Evolutionary conservation across 2,888 invertebrate genomes (phyloP), one percentile per base, ranked within the genome.

Genomic region (Lissocephala sabroskyi): DNA sequence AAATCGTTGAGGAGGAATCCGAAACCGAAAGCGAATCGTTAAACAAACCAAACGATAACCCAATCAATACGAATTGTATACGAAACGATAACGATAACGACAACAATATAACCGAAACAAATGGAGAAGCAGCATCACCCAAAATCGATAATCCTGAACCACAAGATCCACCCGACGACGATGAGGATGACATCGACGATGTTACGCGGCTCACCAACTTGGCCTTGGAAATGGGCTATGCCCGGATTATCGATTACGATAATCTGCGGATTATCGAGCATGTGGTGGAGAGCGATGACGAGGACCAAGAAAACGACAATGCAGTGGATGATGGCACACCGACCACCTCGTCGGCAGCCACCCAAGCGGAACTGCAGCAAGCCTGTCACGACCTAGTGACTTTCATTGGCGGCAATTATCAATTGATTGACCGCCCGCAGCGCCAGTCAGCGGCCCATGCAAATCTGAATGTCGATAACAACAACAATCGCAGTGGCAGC

Each of bases 251-350:
- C 23, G 80, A 80, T 45, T 80, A 77, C 45, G 81, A 80, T 46
- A 81, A 80, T 49, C 58, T 80, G 47, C 73, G 80, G 19, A 80
- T 80, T 2, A 80, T 81, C 51, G 81, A 80, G 46, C 81, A 80
- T 45, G 81, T 80, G 23, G 79, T 80, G 59, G 81, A 81, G 41
- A 80, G 73, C 45, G 67, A 74, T 3, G 66, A 62, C 1, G 62
- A 60, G 0, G 63, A 57, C 0, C 43, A 19, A 0, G 13, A 9
- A 0, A 33, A 44, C 0, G 37, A 58, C 3, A 45, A 36, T n/a
- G 29, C 10, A n/a, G 11, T 29, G 1, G 42, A 48, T 1, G 33
- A 45, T 0, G 45, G 39, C 14, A 47, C 52, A 13, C 19, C 43
- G 13, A 41, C 46, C 13, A 35, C 35, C 1, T 16, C 14, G 10